Base-by-base conservation (phyloP, 2,888 invertebrate genomes). In the Aethes cnicana region DNA sequence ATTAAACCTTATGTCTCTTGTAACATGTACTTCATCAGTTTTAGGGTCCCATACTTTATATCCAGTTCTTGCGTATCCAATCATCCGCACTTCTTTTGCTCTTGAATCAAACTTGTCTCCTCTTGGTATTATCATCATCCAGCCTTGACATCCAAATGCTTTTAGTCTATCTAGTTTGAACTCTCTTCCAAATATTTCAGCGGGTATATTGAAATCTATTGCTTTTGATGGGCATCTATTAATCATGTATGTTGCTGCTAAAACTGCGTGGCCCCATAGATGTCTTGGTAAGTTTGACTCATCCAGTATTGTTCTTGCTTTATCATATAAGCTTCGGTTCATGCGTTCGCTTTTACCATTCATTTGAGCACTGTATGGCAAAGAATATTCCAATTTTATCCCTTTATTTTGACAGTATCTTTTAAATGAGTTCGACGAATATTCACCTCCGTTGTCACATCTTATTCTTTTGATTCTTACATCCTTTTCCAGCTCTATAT, bases 221-320 rank as follows among this genome's bases (percentile, higher is more conserved):
- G 55, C 55, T 4, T 23, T 30, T n/a, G 58, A 53, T n/a, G 57
- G 57, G 3, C 36, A 56, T 14, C 62, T 33, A 12, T 62, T 60
- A 1, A 60, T 12, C 28, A 48, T 30, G 32, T 55, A 62, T 0
- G 44, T 46, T n/a, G 62, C 55, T 28, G 39, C 30, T 5, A 9
- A 11, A 0, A 60, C 18, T 1, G 60, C 59, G 36, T 62, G 54
- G 23, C 59, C 53, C 62, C 60, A 62, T 14, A 60, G 32, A 6
- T 46, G 2, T 20, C 50, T 57, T 5, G 56, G 60, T 25, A 60
- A 23, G 8, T 42, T 30, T 16, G 56, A 43, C 12, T 62, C 58
- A 5, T 25, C 17, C 4, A 62, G 20, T 33, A 55, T 26, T 3
- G 50, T 50, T 16, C 54, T 44, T 12, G 53, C 39, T 32, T 47